Base-by-base conservation (phyloP, 2,113 vertebrate species). In the Oxygymnocypris stewartii region DNA sequence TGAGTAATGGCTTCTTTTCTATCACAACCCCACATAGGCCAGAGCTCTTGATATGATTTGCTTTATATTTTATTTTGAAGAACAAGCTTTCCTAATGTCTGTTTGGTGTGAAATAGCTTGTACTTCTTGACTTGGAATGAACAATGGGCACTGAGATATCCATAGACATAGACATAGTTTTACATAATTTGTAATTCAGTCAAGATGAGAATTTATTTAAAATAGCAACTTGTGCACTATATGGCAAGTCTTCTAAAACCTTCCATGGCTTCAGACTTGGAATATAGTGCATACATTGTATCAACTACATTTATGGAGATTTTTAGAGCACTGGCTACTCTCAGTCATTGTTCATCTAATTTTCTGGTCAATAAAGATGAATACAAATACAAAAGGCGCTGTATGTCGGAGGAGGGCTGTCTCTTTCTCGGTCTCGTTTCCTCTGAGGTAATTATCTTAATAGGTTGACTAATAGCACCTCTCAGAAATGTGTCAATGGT, bases 391-490 rank as follows among this genome's bases (percentile, higher is more conserved):
- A 49, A 76, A n/a, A 67, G n/a, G 59, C 16, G 8, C 79, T 67
- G 5, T 18, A 59, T 79, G 28, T 59, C 6, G 13, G 59, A 67
- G 79, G 40, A 82, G 25, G n/a, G 14, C 73, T 16, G 74, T 85
- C 44, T 79, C 49, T 31, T 71, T 79, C 49, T 67, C 76, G 16
- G n/a, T 85, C 44, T 73, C 16, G 3, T 61, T 86, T 61, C 59
- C 77, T 47, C 85, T 63, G 85, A 65, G 85, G 49, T 86, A 86
- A 86, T 82, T 75, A 81, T 86, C 79, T 86, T 86, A 86, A 86
- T 82, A 73, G 79, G 54, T 71, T 81, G 79, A 81, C 51, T 86
- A 86, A 82, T 81, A 74, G 67, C 85, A 82, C 69, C 85, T 82
- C 79, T 81, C 67, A 81, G 79, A 82, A 61, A 54, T 86, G 40